phyloP scores from a whole-genome alignment of 2,888 invertebrate genomes.

The Leucophenga maculata region DNA sequence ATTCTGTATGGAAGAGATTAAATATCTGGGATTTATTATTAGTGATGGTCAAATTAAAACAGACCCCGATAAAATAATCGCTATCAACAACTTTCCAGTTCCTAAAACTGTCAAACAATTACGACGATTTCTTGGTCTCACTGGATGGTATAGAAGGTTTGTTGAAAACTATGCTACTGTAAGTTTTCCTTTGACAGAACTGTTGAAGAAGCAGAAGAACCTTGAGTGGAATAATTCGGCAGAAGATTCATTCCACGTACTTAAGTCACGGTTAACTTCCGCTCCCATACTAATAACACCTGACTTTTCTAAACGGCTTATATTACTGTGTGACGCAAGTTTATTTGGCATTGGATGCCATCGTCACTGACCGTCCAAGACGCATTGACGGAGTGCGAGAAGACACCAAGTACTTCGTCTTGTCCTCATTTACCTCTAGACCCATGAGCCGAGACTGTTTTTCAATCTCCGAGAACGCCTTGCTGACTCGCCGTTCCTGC shows the following conservation, averaged over 20 bases:
- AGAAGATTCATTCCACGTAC: neutral
- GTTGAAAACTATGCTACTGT: conserved; percentile 28
- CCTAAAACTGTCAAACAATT: conserved; percentile 24
- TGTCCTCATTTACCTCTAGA: too few relatives aligned
- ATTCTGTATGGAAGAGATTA: conserved; percentile 27
- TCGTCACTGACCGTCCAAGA: neutral
- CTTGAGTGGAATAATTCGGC: conserved; percentile 1
- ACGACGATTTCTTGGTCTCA: conserved; percentile 35
- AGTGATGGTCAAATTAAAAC: conserved; percentile 21
- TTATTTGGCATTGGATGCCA: neutral
- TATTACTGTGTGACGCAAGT: conserved; percentile 3
- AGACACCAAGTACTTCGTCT: too few relatives aligned
- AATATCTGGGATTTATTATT: conserved; percentile 23
- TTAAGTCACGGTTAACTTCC: neutral
- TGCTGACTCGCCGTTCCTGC: too few relatives aligned
- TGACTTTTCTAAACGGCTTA: conserved; percentile 6
- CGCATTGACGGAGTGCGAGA: too few relatives aligned
- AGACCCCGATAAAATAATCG: conserved; percentile 26
- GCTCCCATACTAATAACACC: neutral
- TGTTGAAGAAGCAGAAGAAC: conserved; percentile 3
- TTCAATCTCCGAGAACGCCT: too few relatives aligned
- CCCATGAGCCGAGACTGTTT: too few relatives aligned
- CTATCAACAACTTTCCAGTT: conserved; percentile 12
- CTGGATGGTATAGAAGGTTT: conserved; percentile 36
- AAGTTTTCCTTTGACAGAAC: conserved; percentile 14